Base-by-base conservation (phyloP, 2,113 vertebrate species). In the Lamprotornis superbus region DNA sequence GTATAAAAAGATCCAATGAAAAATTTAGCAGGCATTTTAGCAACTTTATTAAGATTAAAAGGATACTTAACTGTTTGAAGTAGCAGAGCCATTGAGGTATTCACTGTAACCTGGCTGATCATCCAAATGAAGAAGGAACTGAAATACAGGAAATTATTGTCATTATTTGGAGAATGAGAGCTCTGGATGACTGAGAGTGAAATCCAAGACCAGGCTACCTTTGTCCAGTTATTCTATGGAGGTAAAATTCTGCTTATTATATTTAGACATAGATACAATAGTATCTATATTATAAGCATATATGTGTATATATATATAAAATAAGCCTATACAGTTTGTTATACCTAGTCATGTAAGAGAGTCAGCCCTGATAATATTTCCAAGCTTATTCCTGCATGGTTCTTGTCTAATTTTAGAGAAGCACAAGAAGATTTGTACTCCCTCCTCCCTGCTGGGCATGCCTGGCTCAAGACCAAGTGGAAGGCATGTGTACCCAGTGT, bases 31-130 rank as follows among this genome's bases (percentile, higher is more conserved):
- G 87, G 64, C 9, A 7, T 79, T 87, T 96, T 91, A 89, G 82
- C 49, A 87, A 85, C 46, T 85, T 71, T 79, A 87, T 82, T 82
- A 85, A 82, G 74, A 85, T 95, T 91, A 87, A 93, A 96, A 93
- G 37, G 53, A 75, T 67, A 42, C 47, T 89, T 46, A 27, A 33
- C 56, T 84, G 12, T 77, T 87, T 84, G 61, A 47, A 89, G 20
- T 37, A 91, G 65, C 59, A 55, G 24, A 87, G 28, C 22, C 27
- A 2, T 75, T 75, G 40, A 81, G 57, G 30, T 47, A 33, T 57
- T 95, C 47, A 14, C 57, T 71, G 53, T 60, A 90, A 88, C 35
- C 68, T 73, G 53, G n/a, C 39, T 80, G 52, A 78, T 78, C 31
- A 75, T 37, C 39, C 50, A 35, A 64, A 84, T 47, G 27, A 71